Base-by-base conservation (phyloP, 2,888 invertebrate genomes). In the Archips crataeganus region DNA sequence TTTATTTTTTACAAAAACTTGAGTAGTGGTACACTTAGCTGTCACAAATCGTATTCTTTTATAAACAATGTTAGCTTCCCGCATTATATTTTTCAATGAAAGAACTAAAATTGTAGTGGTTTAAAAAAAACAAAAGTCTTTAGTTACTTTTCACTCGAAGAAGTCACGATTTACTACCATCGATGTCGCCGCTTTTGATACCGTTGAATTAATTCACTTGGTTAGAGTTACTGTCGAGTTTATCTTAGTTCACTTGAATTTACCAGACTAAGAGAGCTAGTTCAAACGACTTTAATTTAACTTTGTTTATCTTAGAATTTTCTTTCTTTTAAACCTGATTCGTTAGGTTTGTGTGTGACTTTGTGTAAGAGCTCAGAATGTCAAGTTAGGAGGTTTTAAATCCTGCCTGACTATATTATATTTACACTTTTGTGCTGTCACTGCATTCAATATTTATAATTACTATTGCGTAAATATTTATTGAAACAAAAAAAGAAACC, bases 91-190 rank as follows among this genome's bases (percentile, higher is more conserved):
- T 78, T 71, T 67, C 67, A 63, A 45, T 77, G 77, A 79, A 79
- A 75, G 75, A 82, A 77, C 79, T 85, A 84, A 86, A 86, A 85
- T 85, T 78, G 11, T 71, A 47, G 76, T 77, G 78, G 76, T 79
- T 78, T 77, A 79, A 81, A 80, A 79, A 80, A 84, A 85, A 23
- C 23, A 23, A 23, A 84, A 79, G 80, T 81, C 78, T 77, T 76
- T 76, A 75, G 81, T 81, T 82, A 80, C 79, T 81, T 80, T 82
- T 80, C 81, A 79, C 79, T 81, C 76, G 79, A 84, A 81, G 80
- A 78, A 82, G 80, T 82, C 77, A 72, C 70, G 75, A 77, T 79
- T 65, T 74, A 69, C 60, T 85, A 71, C 75, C 71, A 76, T 72
- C 62, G 75, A 68, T 69, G 80, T 75, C 75, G 68, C 71, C 66